Base-by-base conservation (phyloP, 2,888 invertebrate species). In the Harpagoxenus sublaevis region DNA sequence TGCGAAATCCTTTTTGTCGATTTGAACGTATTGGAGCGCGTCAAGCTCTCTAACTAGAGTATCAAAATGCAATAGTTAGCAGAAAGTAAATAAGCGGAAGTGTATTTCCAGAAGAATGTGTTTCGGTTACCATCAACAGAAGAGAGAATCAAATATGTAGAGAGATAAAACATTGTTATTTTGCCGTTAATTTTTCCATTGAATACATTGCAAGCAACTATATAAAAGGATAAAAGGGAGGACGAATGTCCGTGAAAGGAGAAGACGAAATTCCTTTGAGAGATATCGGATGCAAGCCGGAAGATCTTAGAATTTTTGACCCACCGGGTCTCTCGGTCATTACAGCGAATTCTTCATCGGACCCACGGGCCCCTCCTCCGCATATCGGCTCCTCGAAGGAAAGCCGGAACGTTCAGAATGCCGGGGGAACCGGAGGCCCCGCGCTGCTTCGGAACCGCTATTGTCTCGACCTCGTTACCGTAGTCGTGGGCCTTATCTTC, bases 401-500 rank as follows among this genome's bases (percentile, higher is more conserved):
- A 53, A 82, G 62, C 31, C 15, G 31, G 39, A 77, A 31, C 77
- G 51, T 15, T 42, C 45, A 42, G 48, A 55, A 77, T 77, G 35
- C n/a, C 60, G n/a, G 10, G 31, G 12, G 51, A 53, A 87, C 85
- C 65, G 23, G 12, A 35, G 10, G 39, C 3, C 31, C 3, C n/a
- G 87, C 86, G 63, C 31, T n/a, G 55, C n/a, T 42, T 39, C 31
- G 66, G 55, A n/a, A 77, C 70, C 75, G 42, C 82, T 75, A 82
- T 82, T 82, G 82, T 82, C 63, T 62, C 81, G 77, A 70, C 81
- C 81, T 75, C 81, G 71, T 71, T 71, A 71, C 35, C 23, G 68
- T 84, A 45, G 83, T 60, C 73, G 77, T 74, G 53, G 48, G 42
- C 45, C 53, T 68, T 42, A 51, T 77, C 65, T 65, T 28, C 39